Evolutionary conservation across 1,140 invertebrate genomes (phyloP).

Genomic region (Drosophila sp.): DNA sequence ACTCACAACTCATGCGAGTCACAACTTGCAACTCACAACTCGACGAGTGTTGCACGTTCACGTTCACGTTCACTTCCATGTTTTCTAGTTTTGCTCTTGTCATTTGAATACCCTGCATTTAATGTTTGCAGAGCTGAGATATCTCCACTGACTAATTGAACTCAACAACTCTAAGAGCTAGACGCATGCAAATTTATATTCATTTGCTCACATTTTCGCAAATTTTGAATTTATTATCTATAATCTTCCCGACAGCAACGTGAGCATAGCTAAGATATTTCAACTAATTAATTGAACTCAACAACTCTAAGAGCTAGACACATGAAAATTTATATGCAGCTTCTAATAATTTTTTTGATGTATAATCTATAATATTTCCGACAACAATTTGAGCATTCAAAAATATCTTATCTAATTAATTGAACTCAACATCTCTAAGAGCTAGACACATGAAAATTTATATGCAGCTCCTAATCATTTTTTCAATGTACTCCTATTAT

Average conservation of each 20-base stretch:
- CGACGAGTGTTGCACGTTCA: conserved; percentile 38
- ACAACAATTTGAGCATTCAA: no score
- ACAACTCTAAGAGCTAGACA: not conserved
- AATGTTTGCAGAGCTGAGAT: not conserved
- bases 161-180: not conserved
- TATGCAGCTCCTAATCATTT: no score
- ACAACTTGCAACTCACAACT: conserved; percentile 40
- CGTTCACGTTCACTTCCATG: conserved; percentile 29
- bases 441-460: not conserved
- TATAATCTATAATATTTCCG: no score
- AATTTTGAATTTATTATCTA: no score
- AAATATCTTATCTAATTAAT: no score
- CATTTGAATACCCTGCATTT: conserved; percentile 8
- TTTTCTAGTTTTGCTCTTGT: not conserved
- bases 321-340: not conserved
- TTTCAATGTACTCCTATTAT: no score
- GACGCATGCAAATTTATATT: not conserved
- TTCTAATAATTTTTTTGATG: no score
- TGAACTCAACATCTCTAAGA: no score
- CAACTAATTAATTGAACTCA: no score
- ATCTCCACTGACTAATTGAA: not conserved
- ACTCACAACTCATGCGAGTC: conserved; percentile 76
- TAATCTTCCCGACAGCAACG: no score
- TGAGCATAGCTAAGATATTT: no score
- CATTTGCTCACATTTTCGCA: no score